Base-by-base conservation (phyloP, 1,140 invertebrate species). In the Cephus cinctus region DNA sequence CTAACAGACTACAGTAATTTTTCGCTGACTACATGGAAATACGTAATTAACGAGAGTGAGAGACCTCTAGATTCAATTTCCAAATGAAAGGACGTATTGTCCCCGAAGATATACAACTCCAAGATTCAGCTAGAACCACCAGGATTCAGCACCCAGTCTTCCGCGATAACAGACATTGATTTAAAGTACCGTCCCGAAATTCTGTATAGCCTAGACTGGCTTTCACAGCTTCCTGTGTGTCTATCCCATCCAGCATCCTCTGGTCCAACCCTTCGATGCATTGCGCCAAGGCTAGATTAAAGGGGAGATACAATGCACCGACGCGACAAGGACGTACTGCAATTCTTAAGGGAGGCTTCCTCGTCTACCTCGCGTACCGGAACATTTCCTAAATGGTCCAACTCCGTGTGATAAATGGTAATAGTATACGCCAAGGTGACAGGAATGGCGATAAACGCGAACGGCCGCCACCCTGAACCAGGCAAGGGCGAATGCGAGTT, bases 321-420 rank as follows among this genome's bases (percentile, higher is more conserved):
- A 2, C 27, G 18, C 39, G 39, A 14, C 39, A 12, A 23, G 39
- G 20, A 41, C 14, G 39, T 15, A 2, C n/a, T n/a, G n/a, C 11
- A 20, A 41, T 19, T 19, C 39, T 41, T 41, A 18, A 41, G 39
- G 39, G 39, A 41, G 15, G 9, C 20, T 5, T 8, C 20, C 39
- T 23, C n/a, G n/a, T n/a, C n/a, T n/a, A n/a, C n/a, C n/a, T n/a
- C n/a, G n/a, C n/a, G n/a, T n/a, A n/a, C 19, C 48, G 50, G 52
- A 51, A 59, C 55, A 52, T 61, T 65, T 65, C 57, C 56, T 60
- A 61, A 64, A 64, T 61, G 57, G 59, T 62, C 54, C 53, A 43
- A 36, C 50, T 43, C 46, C 39, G 43, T 47, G 61, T 66, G 66
- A 69, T 66, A 66, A 69, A 69, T 65, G 63, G 62, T 69, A 66